These are phyloP conservation scores for Caiman crocodilus DNA, from an alignment of 2,797 vertebrate species.

Conservation along the genomic window DNA sequence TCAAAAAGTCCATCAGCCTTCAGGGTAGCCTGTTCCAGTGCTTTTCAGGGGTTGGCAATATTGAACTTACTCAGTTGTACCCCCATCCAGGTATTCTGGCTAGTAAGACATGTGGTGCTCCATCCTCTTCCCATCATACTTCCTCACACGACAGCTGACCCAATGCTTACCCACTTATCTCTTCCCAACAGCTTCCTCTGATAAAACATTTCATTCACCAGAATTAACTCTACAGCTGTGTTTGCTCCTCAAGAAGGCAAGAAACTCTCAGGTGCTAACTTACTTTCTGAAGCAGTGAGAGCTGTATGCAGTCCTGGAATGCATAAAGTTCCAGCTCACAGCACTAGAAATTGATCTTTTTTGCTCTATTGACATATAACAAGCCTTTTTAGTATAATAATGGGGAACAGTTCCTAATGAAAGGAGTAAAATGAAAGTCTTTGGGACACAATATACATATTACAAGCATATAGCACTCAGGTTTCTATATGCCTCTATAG, in stretches of 20 bases:
- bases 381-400: neutral
- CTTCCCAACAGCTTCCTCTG: neutral
- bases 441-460: neutral
- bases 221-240: neutral
- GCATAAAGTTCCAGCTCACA: neutral
- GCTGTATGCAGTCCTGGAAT: neutral
- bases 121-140: neutral
- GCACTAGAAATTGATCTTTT: neutral
- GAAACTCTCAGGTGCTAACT: neutral
- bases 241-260: neutral
- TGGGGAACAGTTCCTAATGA: neutral
- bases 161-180: neutral
- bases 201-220: neutral
- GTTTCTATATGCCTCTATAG: neutral
- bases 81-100: too few species aligned
- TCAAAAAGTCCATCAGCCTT: neutral
- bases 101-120: neutral
- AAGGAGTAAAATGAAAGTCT: neutral
- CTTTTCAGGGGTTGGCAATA: neutral
- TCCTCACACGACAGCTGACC: too few species aligned
- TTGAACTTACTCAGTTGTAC: neutral
- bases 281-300: neutral
- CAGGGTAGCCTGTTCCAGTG: too few species aligned
- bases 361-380: neutral
- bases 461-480: fast-evolving